Percentiles rank a stretch among this genome's conserved stretches.
Conservation (phyloP, 2,888 invertebrate species). For the Diploptera punctata region DNA sequence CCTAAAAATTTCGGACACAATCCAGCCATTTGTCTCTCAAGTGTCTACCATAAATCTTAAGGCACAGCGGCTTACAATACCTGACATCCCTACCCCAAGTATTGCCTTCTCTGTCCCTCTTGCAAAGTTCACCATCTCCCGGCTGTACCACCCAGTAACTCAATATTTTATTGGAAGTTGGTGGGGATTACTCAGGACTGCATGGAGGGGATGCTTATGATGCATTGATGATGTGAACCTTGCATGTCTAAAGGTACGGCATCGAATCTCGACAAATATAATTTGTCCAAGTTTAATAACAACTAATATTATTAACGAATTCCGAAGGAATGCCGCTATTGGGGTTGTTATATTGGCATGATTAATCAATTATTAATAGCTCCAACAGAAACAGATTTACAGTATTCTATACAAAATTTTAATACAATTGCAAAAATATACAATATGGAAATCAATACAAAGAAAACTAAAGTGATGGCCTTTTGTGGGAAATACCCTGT, state of each 20-base stretch:
- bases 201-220: constrained; percentile 27
- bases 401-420: too few relatives aligned
- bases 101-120: constrained; percentile 11
- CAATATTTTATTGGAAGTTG: constrained; percentile 34
- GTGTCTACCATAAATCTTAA: constrained; percentile 73
- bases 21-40: constrained; percentile 78
- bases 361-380: too few relatives aligned
- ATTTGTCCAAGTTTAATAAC: too few relatives aligned
- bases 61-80: constrained; percentile 30
- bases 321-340: too few relatives aligned
- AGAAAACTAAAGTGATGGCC: too few relatives aligned
- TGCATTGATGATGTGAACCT: constrained; percentile 31
- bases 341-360: too few relatives aligned
- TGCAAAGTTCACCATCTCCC: not conserved
- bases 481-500: too few relatives aligned
- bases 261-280: not conserved
- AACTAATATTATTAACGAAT: too few relatives aligned
- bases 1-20: constrained; percentile 82
- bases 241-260: constrained; percentile 26
- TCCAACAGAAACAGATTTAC: too few relatives aligned
- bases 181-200: constrained; percentile 30
- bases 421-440: too few relatives aligned
- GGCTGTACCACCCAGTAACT: constrained; percentile 28
- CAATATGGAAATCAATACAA: too few relatives aligned
- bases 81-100: constrained; percentile 27